Percentiles rank a stretch among this genome's conserved stretches.
phyloP scores from a whole-genome alignment of 2,113 vertebrate genomes.

The Buteo buteo region DNA sequence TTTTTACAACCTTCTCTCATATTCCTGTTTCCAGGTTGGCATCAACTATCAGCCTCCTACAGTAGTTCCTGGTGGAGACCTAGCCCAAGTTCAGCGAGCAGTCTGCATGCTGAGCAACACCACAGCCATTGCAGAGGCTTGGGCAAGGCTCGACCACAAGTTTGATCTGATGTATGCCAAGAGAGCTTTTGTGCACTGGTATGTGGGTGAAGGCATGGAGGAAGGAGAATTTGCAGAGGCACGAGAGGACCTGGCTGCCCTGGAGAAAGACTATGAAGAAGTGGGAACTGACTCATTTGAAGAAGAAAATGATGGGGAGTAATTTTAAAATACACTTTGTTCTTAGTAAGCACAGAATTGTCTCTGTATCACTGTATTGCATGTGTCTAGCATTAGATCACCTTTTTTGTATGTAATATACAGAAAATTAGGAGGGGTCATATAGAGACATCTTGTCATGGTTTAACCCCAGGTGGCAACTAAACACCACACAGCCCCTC shows the following conservation, averaged over 20 bases:
- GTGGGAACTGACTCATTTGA: slow-evolving; percentile 79
- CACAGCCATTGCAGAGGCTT: slow-evolving; percentile 77
- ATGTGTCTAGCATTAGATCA: not conserved
- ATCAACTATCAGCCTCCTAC: slow-evolving; percentile 83
- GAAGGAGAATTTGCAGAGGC: slow-evolving; percentile 82
- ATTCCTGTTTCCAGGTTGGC: slow-evolving; percentile 66
- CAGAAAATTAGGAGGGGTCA: not conserved
- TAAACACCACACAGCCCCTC: too few species aligned
- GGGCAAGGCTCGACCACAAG: slow-evolving; percentile 79
- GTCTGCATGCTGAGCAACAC: slow-evolving; percentile 84
- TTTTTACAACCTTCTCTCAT: not conserved
- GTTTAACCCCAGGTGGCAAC: too few species aligned
- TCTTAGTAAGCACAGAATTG: not conserved
- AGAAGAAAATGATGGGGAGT: slow-evolving; percentile 76
- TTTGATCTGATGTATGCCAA: slow-evolving; percentile 83
- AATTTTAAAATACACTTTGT: slow-evolving; percentile 56
- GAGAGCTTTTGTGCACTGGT: slow-evolving; percentile 83
- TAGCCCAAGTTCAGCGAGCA: slow-evolving; percentile 76
- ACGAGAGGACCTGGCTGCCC: slow-evolving; percentile 78
- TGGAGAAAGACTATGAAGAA: slow-evolving; percentile 84
- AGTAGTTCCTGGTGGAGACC: slow-evolving; percentile 73
- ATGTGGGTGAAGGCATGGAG: slow-evolving; percentile 82
- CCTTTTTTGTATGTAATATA: not conserved
- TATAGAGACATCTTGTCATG: not conserved
- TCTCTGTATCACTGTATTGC: not conserved